Conservation (phyloP, 1,140 invertebrate species). For the Cyclina sinensis region DNA sequence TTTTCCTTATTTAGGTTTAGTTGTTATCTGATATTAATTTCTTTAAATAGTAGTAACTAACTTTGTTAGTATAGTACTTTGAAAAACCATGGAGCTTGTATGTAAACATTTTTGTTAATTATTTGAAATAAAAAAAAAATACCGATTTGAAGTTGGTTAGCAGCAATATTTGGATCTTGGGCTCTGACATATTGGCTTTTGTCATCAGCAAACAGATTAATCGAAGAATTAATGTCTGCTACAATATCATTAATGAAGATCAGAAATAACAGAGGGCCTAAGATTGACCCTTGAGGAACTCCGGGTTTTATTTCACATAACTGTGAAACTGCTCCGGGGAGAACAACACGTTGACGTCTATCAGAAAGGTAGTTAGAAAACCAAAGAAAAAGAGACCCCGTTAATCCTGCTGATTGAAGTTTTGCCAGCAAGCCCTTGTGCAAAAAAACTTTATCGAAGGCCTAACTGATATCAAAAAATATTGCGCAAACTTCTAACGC, state of each 20-base stretch:
- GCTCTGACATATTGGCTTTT: conserved; percentile 16
- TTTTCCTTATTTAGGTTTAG: no score
- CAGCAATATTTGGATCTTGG: not conserved
- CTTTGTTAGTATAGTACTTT: no score
- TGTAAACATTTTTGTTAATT: no score
- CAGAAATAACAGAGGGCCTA: conserved; percentile 46
- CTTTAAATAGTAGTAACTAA: no score
- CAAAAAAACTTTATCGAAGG: conserved; percentile 60
- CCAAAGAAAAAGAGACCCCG: conserved; percentile 25
- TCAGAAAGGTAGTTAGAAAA: conserved; percentile 39
- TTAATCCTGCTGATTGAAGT: conserved; percentile 4
- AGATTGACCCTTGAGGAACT: conserved; percentile 52
- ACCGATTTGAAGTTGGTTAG: not conserved
- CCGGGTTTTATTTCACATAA: not conserved
- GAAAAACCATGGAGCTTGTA: no score
- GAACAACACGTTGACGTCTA: conserved; percentile 33
- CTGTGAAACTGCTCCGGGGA: conserved; percentile 11
- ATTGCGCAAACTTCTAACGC: conserved; percentile 48
- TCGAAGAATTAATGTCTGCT: not conserved
- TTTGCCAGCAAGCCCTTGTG: conserved; percentile 54
- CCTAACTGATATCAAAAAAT: conserved; percentile 65
- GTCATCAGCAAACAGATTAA: conserved; percentile 53
- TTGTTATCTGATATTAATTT: no score
- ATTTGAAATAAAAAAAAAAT: no score
- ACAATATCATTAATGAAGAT: conserved; percentile 57